Base-by-base conservation (phyloP, 2,797 vertebrate genomes). In the Sparidentex hasta region DNA sequence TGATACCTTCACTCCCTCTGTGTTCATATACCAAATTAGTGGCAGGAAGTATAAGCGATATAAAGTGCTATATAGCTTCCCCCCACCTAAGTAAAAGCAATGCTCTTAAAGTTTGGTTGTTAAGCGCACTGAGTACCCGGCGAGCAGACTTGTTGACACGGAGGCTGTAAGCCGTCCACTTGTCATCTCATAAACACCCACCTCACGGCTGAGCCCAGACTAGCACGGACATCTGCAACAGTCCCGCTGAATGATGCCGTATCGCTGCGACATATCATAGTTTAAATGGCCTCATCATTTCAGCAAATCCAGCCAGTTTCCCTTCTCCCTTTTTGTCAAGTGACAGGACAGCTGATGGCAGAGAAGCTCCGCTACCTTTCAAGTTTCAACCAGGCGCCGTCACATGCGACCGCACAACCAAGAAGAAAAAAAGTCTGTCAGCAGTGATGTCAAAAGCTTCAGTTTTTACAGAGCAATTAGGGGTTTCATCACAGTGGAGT, bases 381-480 rank as follows among this genome's bases (percentile, higher is more conserved):
- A 96, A 94, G 94, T 94, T 94, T 91, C 93, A 92, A 94, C 92
- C 91, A 91, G 92, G 90, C 91, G 92, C 85, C 91, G 68, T 94
- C 93, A 93, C 88, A 91, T 90, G 91, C 89, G 93, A 91, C 93
- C 92, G 92, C 91, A 92, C 90, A 92, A 91, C 80, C 87, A 88
- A 92, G 86, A 88, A 88, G 85, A 92, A 87, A 88, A 88, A 90
- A 93, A 92, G 91, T 91, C 94, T 95, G 95, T 96, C 95, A 95
- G 93, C 94, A 93, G 89, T 89, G 91, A 95, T 95, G 95, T 96
- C 95, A 95, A 95, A 95, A 94, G 93, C 93, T 93, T 95, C 91
- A 90, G 80, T 95, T 96, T 95, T 95, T 94, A 94, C 93, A 88
- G 93, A 95, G 94, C 95, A 96, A 96, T 96, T 96, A 96, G 94